phyloP scores from a whole-genome alignment of 1,140 invertebrate species.

The Temnothorax nylanderi region DNA sequence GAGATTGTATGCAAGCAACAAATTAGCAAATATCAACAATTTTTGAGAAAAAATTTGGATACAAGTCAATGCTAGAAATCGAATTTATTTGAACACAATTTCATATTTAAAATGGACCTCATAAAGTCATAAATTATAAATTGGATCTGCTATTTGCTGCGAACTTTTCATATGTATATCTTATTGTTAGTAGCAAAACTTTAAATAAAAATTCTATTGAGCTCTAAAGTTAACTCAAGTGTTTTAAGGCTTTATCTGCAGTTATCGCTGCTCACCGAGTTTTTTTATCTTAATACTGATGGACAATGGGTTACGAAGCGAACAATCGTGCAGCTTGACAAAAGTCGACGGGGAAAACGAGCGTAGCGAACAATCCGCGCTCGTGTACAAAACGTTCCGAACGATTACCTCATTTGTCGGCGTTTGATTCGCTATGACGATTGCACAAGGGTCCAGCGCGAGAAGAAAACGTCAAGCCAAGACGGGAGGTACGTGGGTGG shows the following conservation, averaged over 20 bases:
- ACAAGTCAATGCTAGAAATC: not conserved
- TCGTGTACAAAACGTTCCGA: constrained; percentile 28
- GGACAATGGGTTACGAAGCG: constrained; percentile 6
- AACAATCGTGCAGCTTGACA: constrained; percentile 24
- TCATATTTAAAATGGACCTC: not conserved
- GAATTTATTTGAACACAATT: not conserved
- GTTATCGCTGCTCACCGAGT: not conserved
- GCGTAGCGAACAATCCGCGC: not conserved
- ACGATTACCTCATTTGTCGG: constrained; percentile 56
- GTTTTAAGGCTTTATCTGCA: not conserved
- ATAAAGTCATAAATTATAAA: not conserved
- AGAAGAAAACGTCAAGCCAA: constrained; percentile 56
- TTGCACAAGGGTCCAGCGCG: constrained; percentile 53
- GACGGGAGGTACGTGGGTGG: constrained; percentile 52
- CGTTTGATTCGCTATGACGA: constrained; percentile 50
- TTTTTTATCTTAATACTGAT: not conserved
- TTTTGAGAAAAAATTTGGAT: not conserved
- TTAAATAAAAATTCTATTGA: not conserved
- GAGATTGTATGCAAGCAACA: not conserved
- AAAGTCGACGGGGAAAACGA: constrained; percentile 42
- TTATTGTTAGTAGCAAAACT: not conserved
- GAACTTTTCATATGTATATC: not conserved
- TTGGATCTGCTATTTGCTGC: too few species aligned
- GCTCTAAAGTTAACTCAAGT: not conserved
- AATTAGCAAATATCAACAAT: not conserved